Percentiles rank a stretch among this genome's conserved stretches.
phyloP scores from a whole-genome alignment of 2,888 invertebrate species.

The Netelia fuscicornis region DNA sequence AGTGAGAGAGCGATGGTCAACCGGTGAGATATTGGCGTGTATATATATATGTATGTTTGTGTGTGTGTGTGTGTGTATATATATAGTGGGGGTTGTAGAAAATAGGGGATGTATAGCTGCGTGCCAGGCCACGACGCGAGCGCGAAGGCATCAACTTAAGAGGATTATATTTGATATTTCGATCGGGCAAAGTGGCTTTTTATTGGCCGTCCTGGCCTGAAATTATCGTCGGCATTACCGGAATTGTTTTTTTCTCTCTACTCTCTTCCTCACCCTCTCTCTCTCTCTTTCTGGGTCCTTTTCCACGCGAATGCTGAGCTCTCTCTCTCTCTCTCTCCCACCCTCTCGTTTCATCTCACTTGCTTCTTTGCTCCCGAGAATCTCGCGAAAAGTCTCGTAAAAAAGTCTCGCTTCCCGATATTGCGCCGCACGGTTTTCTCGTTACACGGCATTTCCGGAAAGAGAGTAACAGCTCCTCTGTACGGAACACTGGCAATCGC shows the following conservation, averaged over 20 bases:
- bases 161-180: conserved; percentile 84
- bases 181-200: conserved; percentile 83
- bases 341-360: conserved; percentile 32
- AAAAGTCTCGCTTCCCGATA: conserved; percentile 44
- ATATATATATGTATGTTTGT: conserved; percentile 24
- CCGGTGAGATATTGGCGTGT: conserved; percentile 79
- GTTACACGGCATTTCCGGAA: conserved; percentile 44
- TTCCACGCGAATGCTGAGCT: conserved; percentile 59
- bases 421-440: conserved; percentile 29
- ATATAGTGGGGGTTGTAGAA: conserved; percentile 9
- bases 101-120: conserved; percentile 13
- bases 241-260: conserved; percentile 69
- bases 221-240: conserved; percentile 73
- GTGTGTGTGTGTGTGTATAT: conserved; percentile 19
- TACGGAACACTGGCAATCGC: conserved; percentile 53
- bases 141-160: conserved; percentile 78
- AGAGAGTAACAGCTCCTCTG: conserved; percentile 56
- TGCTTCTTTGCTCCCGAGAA: background rate
- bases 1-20: conserved; percentile 77
- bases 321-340: conserved; percentile 32
- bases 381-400: background rate
- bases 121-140: conserved; percentile 66
- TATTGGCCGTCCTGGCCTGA: conserved; percentile 79
- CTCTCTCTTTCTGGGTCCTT: conserved; percentile 43
- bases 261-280: background rate